Percentiles rank a stretch among this genome's conserved stretches.
Evolutionary conservation across 2,113 vertebrate genomes (phyloP).

Genomic region (Sciurus niger): DNA sequence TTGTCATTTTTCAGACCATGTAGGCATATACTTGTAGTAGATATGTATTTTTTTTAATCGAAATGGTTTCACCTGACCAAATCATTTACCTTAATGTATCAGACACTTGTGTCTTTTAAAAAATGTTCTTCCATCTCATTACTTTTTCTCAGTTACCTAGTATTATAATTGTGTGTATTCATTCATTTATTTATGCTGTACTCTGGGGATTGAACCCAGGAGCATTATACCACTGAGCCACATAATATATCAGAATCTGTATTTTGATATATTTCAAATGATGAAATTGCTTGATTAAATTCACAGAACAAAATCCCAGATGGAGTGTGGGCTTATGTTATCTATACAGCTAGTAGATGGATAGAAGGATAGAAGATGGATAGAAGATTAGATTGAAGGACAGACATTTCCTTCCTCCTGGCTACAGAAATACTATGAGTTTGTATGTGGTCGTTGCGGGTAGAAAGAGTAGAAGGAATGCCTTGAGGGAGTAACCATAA

Average conservation of each 20-base stretch:
- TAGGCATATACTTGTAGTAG: neutral
- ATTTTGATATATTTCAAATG: constrained; percentile 21
- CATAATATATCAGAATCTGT: no score
- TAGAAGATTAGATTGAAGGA: neutral
- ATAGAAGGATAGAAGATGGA: neutral
- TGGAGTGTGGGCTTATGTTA: neutral
- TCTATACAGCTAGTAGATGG: neutral
- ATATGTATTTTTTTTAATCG: neutral
- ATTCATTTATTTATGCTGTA: neutral
- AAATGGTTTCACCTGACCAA: neutral
- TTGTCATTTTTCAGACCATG: neutral
- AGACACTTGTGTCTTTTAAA: neutral
- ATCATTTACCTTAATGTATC: neutral
- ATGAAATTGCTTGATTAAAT: neutral
- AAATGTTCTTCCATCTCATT: neutral
- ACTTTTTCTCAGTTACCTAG: neutral
- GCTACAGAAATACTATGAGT: neutral
- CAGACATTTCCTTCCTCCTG: neutral
- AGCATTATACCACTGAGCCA: neutral
- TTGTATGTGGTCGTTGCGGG: neutral
- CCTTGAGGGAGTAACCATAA: neutral
- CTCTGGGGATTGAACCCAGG: no score
- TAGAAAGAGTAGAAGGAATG: neutral
- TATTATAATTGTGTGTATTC: neutral
- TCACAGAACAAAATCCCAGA: neutral